Evolutionary conservation across 2,888 invertebrate genomes (phyloP).

Genomic region (Tineola bisselliella): DNA sequence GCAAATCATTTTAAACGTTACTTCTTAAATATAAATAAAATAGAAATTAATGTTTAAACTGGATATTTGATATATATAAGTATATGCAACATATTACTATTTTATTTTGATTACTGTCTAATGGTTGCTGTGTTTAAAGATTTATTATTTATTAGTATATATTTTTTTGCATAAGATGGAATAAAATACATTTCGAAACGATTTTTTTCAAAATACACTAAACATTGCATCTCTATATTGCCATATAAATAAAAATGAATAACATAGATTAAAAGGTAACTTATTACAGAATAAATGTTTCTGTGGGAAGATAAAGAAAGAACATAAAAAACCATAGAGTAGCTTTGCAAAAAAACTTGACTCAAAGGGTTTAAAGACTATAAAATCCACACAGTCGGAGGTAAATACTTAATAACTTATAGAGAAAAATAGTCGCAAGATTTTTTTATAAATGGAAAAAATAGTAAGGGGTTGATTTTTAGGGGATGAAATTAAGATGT

Average conservation of each 20-base stretch:
- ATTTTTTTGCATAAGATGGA: too few relatives aligned
- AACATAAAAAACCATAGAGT: background rate
- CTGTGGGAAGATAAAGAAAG: background rate
- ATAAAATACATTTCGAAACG: too few relatives aligned
- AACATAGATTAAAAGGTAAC: background rate
- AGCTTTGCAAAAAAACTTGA: background rate
- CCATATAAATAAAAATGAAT: background rate
- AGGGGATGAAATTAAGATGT: constrained; percentile 36
- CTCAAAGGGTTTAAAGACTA: background rate
- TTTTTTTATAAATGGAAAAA: constrained; percentile 32
- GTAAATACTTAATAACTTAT: constrained; percentile 30
- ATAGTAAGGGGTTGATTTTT: constrained; percentile 15
- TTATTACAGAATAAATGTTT: background rate
- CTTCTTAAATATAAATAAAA: too few relatives aligned
- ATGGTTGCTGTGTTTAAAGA: too few relatives aligned
- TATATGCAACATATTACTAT: too few relatives aligned
- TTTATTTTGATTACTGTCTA: too few relatives aligned
- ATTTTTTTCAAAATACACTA: too few relatives aligned
- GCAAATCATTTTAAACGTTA: too few relatives aligned
- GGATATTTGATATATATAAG: too few relatives aligned
- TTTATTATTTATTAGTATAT: too few relatives aligned
- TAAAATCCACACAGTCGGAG: background rate
- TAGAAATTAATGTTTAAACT: too few relatives aligned
- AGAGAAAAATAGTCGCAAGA: constrained; percentile 25
- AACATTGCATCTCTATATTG: too few relatives aligned